Evolutionary conservation across 2,113 vertebrate genomes (phyloP).

Genomic region (Sinocyclocheilus anophthalmus): DNA sequence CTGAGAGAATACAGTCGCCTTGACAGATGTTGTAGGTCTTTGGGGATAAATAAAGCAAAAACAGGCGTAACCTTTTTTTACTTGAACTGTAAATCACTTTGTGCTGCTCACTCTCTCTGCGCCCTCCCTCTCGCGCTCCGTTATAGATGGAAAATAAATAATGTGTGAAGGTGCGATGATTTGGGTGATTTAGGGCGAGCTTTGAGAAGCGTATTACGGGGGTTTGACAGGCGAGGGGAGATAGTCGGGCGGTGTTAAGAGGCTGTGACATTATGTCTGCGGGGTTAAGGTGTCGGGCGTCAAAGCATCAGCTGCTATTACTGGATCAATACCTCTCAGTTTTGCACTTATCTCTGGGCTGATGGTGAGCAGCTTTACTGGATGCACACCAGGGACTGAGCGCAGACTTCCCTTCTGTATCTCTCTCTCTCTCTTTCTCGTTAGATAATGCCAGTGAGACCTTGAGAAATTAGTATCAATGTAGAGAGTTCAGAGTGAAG

Average conservation of each 20-base stretch:
- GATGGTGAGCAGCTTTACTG: slow-evolving; percentile 95
- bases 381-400: slow-evolving; percentile 84
- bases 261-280: slow-evolving; percentile 99
- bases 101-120: slow-evolving; percentile 59
- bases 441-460: slow-evolving; percentile 10
- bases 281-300: slow-evolving; percentile 98
- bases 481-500: slow-evolving; percentile 27
- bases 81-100: slow-evolving; percentile 72
- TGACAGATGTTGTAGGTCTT: slow-evolving; percentile 64
- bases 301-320: slow-evolving; percentile 98
- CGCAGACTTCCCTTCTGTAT: slow-evolving; percentile 55
- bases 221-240: slow-evolving; percentile 92
- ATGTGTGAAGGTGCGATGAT: slow-evolving; percentile 96
- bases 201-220: slow-evolving; percentile 95
- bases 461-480: slow-evolving; percentile 38
- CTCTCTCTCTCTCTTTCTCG: slow-evolving; percentile 4
- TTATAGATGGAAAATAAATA: slow-evolving; percentile 84
- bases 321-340: slow-evolving; percentile 99
- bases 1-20: slow-evolving; percentile 65
- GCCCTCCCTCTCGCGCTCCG: slow-evolving; percentile 1
- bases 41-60: slow-evolving; percentile 29
- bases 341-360: slow-evolving; percentile 96
- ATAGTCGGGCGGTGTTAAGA: slow-evolving; percentile 99
- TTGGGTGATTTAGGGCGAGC: slow-evolving; percentile 83
- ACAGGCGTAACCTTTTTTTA: slow-evolving; percentile 63